A percentile compares a stretch with the other conserved stretches of the same genome.
These are phyloP conservation scores for Andrena hattorfiana DNA, from an alignment of 2,888 invertebrate genomes.

Conservation along the genomic window DNA sequence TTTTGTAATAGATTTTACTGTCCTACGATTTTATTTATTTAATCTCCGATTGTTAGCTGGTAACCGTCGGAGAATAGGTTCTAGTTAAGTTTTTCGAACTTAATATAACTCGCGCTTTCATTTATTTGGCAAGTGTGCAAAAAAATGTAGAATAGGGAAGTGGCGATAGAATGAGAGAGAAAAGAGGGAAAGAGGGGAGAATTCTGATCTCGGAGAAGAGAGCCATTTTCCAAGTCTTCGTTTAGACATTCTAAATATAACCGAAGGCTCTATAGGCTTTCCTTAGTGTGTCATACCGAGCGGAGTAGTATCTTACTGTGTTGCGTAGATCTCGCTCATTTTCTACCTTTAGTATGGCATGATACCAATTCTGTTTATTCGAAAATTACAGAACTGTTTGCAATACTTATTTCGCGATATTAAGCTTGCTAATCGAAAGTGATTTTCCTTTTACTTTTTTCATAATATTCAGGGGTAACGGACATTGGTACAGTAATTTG, in stretches of 20 bases:
- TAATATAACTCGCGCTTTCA: slow-evolving; percentile 26
- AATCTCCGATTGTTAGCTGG: neutral
- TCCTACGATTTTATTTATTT: neutral
- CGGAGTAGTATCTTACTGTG: slow-evolving; percentile 78
- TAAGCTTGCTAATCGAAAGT: slow-evolving; percentile 52
- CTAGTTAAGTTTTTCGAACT: slow-evolving; percentile 1
- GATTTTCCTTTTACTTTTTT: slow-evolving; percentile 5
- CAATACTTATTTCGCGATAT: slow-evolving; percentile 51
- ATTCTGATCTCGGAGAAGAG: slow-evolving; percentile 76
- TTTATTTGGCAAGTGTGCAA: slow-evolving; percentile 40
- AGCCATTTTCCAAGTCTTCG: slow-evolving; percentile 84
- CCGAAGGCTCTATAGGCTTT: slow-evolving; percentile 81
- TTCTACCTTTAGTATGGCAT: slow-evolving; percentile 79
- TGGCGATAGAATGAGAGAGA: slow-evolving; percentile 39
- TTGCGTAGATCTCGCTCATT: slow-evolving; percentile 79
- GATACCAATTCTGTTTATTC: slow-evolving; percentile 77
- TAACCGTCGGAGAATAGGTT: neutral
- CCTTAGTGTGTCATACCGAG: slow-evolving; percentile 79
- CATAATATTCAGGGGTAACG: slow-evolving; percentile 19
- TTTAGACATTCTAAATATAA: slow-evolving; percentile 85
- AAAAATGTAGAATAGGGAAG: slow-evolving; percentile 52
- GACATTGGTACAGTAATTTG: neutral
- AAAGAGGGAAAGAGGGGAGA: slow-evolving; percentile 56
- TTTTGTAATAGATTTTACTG: neutral
- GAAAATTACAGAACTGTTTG: slow-evolving; percentile 73